Conservation (phyloP, 2,888 invertebrate genomes). For the Augochlorella aurata region DNA sequence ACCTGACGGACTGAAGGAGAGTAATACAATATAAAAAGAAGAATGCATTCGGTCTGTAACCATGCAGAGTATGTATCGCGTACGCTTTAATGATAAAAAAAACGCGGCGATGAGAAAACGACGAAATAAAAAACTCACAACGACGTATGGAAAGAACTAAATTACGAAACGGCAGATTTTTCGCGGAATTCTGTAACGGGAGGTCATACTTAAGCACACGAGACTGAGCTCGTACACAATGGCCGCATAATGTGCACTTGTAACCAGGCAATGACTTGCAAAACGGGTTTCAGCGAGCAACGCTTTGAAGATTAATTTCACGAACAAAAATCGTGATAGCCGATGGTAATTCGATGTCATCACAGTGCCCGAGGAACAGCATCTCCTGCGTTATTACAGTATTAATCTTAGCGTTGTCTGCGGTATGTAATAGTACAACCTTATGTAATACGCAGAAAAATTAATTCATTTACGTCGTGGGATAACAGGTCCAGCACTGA, state of each 20-base stretch:
- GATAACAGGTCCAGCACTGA: too few relatives aligned
- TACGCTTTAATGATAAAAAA: too few relatives aligned
- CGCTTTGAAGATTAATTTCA: slow-evolving; percentile 35
- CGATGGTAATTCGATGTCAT: slow-evolving; percentile 6
- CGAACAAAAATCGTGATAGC: slow-evolving; percentile 5
- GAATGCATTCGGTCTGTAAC: too few relatives aligned
- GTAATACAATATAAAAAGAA: too few relatives aligned
- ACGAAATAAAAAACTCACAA: neutral
- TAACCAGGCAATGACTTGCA: slow-evolving; percentile 36
- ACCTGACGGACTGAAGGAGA: too few relatives aligned
- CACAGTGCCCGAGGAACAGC: neutral
- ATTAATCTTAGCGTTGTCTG: neutral
- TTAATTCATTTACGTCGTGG: neutral
- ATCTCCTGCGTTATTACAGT: neutral
- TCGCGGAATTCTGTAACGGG: neutral
- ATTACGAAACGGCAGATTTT: slow-evolving; percentile 16
- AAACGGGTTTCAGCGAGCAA: slow-evolving; percentile 21
- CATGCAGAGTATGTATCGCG: too few relatives aligned
- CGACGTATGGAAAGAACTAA: neutral
- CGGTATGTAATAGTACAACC: neutral
- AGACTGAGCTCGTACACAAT: slow-evolving; percentile 15
- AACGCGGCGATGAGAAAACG: too few relatives aligned
- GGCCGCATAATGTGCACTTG: slow-evolving; percentile 30
- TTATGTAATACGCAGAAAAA: neutral
- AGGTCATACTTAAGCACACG: neutral